Base-by-base conservation (phyloP, 2,888 invertebrate genomes). In the Drosophila ustulata region DNA sequence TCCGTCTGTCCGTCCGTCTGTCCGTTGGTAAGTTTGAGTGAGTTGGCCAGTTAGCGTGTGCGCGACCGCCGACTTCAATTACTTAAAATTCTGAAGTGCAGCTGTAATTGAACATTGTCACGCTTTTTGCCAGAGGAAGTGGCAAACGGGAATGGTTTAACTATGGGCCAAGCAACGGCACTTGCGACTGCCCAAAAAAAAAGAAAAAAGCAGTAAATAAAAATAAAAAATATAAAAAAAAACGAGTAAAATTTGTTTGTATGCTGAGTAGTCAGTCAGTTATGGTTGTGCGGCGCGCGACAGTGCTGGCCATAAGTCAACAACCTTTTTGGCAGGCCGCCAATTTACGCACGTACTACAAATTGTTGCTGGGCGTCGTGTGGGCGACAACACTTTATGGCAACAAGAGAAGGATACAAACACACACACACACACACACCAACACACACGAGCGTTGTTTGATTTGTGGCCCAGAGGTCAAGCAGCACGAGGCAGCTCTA, bases 271-370 rank as follows among this genome's bases (percentile, higher is more conserved):
- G 66, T 59, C 37, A 37, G 37, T 37, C 37, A 37, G 37, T 37
- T 75, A 75, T 75, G 37, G 67, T 30, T 25, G 55, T 23, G 11
- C 32, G 55, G 45, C 51, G 55, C 61, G 63, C 72, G 50, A 73
- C 70, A 73, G 69, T 56, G 65, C 49, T 50, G 62, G 49, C 66
- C 57, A 71, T 77, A 85, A 85, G 88, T 85, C 85, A 85, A 85
- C 86, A 85, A 85, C 88, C 85, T 88, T 81, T 84, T 88, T 74
- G 80, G 82, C 84, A 74, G 68, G 49, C 80, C 56, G 74, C 72
- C 80, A 80, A 83, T 85, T 83, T 80, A 88, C 86, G 85, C 88
- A 88, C 88, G 81, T 88, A 77, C 83, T 88, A 77, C 83, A 77
- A 78, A 71, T 72, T 70, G 71, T 28, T 39, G 55, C 32, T 58